A percentile compares a stretch with the other conserved stretches of the same genome.
Conservation (phyloP, 2,888 invertebrate genomes). For the Tiliacea citrago region DNA sequence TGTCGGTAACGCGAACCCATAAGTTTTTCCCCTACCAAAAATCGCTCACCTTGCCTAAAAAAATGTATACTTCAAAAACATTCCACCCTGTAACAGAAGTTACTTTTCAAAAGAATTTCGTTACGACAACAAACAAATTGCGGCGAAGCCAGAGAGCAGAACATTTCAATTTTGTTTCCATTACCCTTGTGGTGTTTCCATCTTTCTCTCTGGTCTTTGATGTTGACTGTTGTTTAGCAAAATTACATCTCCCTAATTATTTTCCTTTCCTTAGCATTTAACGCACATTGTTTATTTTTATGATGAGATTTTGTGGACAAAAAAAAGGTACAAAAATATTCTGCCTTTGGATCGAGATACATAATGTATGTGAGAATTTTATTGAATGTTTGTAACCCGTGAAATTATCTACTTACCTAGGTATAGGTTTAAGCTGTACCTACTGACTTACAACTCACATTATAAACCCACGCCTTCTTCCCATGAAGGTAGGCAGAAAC, state of each 20-base stretch:
- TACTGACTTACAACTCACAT: neutral
- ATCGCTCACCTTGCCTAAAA: no score
- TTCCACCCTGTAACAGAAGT: neutral
- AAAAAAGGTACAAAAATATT: conserved; percentile 1
- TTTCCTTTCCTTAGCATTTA: conserved; percentile 6
- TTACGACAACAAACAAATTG: conserved; percentile 26
- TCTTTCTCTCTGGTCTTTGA: conserved; percentile 17
- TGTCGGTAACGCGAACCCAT: no score
- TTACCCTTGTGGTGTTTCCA: conserved; percentile 23
- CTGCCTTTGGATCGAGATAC: neutral
- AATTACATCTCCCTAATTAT: conserved; percentile 45
- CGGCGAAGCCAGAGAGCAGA: conserved; percentile 8
- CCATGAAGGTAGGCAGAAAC: no score
- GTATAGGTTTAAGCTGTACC: neutral
- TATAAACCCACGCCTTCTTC: no score
- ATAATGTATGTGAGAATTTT: neutral
- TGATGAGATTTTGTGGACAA: conserved; percentile 3
- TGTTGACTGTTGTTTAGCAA: conserved; percentile 21
- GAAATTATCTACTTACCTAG: neutral
- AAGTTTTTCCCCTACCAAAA: no score
- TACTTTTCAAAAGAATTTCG: conserved; percentile 5
- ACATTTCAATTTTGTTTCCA: conserved; percentile 22
- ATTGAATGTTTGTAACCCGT: neutral
- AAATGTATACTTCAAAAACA: neutral
- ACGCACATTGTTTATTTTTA: conserved; percentile 6